Evolutionary conservation across 1,140 invertebrate species (phyloP).

Genomic region (Frieseomelitta varia): DNA sequence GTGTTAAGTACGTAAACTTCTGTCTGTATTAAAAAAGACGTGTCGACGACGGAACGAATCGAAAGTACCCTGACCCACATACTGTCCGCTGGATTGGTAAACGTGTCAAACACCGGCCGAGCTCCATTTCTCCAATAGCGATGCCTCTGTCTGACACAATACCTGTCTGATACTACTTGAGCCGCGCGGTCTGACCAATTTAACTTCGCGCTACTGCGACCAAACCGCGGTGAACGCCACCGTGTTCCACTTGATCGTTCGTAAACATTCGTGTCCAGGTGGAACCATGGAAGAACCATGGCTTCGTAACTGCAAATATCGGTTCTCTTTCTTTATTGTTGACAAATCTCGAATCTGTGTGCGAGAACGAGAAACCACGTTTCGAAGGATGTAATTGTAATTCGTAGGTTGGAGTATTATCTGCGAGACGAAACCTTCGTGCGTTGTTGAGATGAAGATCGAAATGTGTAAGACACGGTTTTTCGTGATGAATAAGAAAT

Average conservation of each 20-base stretch:
- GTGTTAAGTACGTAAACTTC: not conserved
- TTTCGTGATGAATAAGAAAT: not conserved
- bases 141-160: not conserved
- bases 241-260: not conserved
- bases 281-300: not conserved
- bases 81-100: not conserved
- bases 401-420: not conserved
- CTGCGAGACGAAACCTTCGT: not conserved
- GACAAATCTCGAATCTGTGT: too few relatives aligned
- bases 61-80: not conserved
- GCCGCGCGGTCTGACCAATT: not conserved
- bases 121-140: not conserved
- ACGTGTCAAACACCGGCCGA: not conserved
- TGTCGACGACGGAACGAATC: not conserved
- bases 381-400: not conserved
- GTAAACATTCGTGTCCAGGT: not conserved
- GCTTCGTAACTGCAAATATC: not conserved
- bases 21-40: not conserved
- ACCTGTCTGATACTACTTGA: slow-evolving; percentile 2
- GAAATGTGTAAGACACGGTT: not conserved
- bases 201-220: not conserved
- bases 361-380: too few relatives aligned
- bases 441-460: not conserved
- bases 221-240: not conserved
- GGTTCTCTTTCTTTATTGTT: too few relatives aligned